phyloP scores from a whole-genome alignment of 2,113 vertebrate species.

The Pomatostomus ruficeps region DNA sequence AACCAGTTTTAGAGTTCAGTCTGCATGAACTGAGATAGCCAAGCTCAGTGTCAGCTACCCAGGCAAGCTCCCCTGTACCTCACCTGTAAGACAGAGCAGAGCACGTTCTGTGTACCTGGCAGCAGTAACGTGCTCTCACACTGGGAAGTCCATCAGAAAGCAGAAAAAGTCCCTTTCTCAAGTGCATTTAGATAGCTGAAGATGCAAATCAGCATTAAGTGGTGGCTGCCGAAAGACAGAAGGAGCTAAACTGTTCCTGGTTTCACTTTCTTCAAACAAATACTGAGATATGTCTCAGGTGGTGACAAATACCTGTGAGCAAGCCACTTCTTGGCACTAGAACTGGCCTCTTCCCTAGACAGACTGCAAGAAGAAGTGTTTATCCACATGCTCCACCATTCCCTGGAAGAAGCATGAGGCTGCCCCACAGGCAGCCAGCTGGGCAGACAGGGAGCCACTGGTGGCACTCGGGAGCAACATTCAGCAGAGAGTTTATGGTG shows the following conservation, averaged over 20 bases:
- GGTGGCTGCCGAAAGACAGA: neutral
- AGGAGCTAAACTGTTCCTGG: neutral
- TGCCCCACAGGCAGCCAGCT: neutral
- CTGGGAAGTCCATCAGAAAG: neutral
- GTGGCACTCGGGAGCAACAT: neutral
- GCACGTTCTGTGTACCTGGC: neutral
- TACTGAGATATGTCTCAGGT: neutral
- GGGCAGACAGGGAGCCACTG: neutral
- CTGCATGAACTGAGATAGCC: neutral
- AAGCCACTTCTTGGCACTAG: neutral
- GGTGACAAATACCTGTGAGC: neutral
- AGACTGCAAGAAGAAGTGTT: neutral
- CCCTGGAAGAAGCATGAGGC: neutral
- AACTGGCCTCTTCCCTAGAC: neutral
- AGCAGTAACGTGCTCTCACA: neutral
- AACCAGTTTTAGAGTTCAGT: neutral
- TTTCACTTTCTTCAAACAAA: neutral
- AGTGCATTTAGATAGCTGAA: neutral
- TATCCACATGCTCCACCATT: neutral
- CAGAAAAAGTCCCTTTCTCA: neutral
- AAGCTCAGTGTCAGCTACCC: neutral
- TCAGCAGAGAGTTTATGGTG: neutral
- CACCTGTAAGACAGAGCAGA: neutral
- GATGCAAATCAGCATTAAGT: neutral
- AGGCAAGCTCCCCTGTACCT: neutral